These are phyloP conservation scores for Rhinogobius similis DNA, from an alignment of 2,113 vertebrate genomes.

Conservation along the genomic window DNA sequence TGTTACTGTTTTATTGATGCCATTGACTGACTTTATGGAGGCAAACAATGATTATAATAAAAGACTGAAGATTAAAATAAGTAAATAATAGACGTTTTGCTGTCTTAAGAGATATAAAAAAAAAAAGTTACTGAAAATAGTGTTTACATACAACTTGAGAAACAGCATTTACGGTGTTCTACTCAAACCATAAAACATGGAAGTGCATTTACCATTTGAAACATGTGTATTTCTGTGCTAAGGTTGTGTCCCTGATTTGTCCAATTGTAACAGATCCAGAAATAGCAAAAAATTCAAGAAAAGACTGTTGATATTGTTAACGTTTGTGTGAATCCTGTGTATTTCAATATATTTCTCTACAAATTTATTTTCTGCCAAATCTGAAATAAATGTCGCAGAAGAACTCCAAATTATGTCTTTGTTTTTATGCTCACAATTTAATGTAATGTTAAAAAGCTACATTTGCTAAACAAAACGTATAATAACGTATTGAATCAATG, in stretches of 20 bases:
- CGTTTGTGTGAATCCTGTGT: not conserved
- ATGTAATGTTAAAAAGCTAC: too few relatives aligned
- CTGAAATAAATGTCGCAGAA: not conserved
- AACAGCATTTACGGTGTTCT: not conserved
- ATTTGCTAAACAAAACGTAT: too few relatives aligned
- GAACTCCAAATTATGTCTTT: not conserved
- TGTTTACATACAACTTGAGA: not conserved
- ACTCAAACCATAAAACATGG: not conserved
- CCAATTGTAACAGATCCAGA: not conserved
- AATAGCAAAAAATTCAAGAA: conserved; percentile 7
- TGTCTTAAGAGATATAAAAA: not conserved
- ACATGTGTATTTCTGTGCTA: not conserved
- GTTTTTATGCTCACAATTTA: not conserved
- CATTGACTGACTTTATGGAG: not conserved
- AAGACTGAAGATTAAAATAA: not conserved
- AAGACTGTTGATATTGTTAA: not conserved
- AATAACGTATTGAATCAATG: too few relatives aligned
- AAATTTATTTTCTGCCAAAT: not conserved
- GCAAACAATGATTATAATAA: not conserved
- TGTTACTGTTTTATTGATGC: not conserved
- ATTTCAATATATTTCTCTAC: not conserved
- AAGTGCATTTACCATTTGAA: not conserved
- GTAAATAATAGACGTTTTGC: not conserved
- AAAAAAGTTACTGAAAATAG: not conserved
- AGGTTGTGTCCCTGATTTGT: not conserved